Evolutionary conservation across 1,140 invertebrate species (phyloP), one percentile per base, ranked within the genome.

Genomic region (Eumeta japonica): DNA sequence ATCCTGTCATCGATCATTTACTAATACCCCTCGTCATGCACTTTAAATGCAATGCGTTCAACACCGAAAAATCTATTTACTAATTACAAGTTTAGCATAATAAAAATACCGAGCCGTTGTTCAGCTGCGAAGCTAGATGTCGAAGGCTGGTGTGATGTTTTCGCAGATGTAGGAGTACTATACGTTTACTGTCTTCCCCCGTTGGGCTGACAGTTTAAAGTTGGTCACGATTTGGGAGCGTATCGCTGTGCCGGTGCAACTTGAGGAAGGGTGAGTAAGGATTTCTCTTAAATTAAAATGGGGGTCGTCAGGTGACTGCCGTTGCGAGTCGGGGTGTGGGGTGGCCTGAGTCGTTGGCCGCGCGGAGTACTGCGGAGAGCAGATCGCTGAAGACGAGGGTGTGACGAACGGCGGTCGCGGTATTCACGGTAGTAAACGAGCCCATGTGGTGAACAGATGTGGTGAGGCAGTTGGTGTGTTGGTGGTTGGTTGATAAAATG

Each of bases 401-500:
- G 58, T 57, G 51, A 62, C 57, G 56, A 62, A 53, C 62, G 62
- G 51, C 62, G 63, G 45, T 62, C 52, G 63, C 62, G 56, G 67
- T 66, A 61, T 61, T 65, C 65, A 45, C 58, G 64, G 60, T 58
- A 53, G 52, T 60, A 55, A 59, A 65, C 62, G 59, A 66, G 65
- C 66, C 66, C 63, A 64, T 63, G 63, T 65, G 57, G 62, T 68
- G 65, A 62, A 67, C 58, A 71, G 56, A 68, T 71, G 68, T 70
- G 65, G 65, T 68, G 67, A 67, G 63, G 53, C 64, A 59, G 64
- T 64, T 62, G 67, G 65, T 71, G 66, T 71, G 68, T 71, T 74
- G 66, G 66, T 73, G 63, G 68, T 68, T 71, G 63, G 64, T 74
- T 74, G 68, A 71, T 70, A 71, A 71, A 71, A 74, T 74, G 68